Base-by-base conservation (phyloP, 2,888 invertebrate genomes). In the Ganaspis brasiliensis region DNA sequence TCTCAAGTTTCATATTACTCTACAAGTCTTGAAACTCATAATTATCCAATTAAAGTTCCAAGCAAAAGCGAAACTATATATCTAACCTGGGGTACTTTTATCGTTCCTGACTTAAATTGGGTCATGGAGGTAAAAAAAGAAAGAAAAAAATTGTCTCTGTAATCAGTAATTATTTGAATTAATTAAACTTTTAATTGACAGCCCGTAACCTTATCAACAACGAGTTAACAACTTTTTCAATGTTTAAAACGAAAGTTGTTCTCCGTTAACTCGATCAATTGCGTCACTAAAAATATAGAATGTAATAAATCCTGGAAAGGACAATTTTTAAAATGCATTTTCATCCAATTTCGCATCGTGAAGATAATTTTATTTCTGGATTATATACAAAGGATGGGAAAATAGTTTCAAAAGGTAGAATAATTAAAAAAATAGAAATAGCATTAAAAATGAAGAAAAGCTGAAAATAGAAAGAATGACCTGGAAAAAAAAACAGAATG, bases 21-120 rank as follows among this genome's bases (percentile, higher is more conserved):
- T 40, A 26, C 67, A 67, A 67, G 67, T n/a, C 67, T 67, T 67
- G 24, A 45, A 67, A 67, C 67, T 67, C 67, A 67, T 67, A 67
- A 67, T 67, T 67, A 45, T 24, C 45, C 45, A 67, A 67, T 67
- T 67, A 67, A 67, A 67, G 45, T 67, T 67, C 40, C n/a, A n/a
- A 67, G 45, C n/a, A 67, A 45, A 40, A 67, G 45, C 67, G 4
- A 24, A 24, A 14, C 52, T 52, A 52, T 63, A 40, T 67, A 45
- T 67, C 63, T 45, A 67, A n/a, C 21, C 9, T n/a, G 12, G 24
- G 21, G 45, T 26, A 21, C n/a, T 67, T 67, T 67, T 67, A 67
- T 67, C 24, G 24, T 24, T 24, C 24, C 67, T 45, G 45, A 45
- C 24, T 67, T 40, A 67, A 67, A 67, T 45, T 67, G 45, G 67